Evolutionary conservation across 2,888 invertebrate species (phyloP).

Genomic region (Protonemura montana): DNA sequence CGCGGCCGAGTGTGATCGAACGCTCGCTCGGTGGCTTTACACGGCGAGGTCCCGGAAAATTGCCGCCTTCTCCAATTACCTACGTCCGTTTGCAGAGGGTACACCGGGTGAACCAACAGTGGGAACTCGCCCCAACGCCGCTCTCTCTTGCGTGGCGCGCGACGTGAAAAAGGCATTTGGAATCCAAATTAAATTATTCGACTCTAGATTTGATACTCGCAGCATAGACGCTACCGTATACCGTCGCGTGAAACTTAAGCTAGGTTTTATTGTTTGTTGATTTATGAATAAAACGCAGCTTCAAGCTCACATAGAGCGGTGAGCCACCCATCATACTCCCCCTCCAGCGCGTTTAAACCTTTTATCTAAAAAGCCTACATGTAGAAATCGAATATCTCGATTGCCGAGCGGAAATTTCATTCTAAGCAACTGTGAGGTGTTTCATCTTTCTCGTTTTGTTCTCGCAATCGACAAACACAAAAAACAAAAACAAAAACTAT

Average conservation of each 20-base stretch:
- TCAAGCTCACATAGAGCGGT: background rate
- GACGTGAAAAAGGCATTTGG: background rate
- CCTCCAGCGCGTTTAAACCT: background rate
- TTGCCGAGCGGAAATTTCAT: background rate
- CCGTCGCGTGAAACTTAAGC: background rate
- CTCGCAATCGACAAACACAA: conserved; percentile 1
- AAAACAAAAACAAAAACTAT: too few relatives aligned
- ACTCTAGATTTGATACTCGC: conserved; percentile 4
- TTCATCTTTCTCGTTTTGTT: background rate
- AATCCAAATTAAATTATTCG: conserved; percentile 12
- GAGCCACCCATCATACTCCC: background rate
- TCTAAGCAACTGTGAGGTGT: background rate
- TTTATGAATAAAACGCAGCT: conserved; percentile 13
- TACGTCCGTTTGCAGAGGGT: background rate
- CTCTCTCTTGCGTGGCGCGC: background rate
- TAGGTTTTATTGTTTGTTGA: conserved; percentile 29
- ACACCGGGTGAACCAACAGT: background rate
- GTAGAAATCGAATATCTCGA: background rate
- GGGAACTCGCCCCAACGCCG: background rate
- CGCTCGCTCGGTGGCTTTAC: background rate
- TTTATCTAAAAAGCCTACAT: conserved; percentile 12
- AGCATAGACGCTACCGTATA: background rate
- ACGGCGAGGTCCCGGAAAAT: background rate
- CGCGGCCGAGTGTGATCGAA: background rate
- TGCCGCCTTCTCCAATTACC: background rate